These are phyloP conservation scores for Eueides isabella DNA, from an alignment of 1,140 invertebrate genomes.

Conservation along the genomic window DNA sequence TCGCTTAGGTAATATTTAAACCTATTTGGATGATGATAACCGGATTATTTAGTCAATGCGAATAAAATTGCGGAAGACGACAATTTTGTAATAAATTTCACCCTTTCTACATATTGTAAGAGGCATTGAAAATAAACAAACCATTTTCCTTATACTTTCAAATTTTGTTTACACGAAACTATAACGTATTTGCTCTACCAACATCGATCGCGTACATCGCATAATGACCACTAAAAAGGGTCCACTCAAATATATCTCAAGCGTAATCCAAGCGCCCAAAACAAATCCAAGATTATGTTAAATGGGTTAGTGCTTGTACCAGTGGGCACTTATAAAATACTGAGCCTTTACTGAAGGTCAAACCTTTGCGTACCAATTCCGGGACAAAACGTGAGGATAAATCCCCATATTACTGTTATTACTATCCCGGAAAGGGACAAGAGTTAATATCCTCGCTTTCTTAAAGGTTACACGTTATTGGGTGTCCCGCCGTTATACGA, in stretches of 20 bases:
- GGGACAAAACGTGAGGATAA: conserved; percentile 61
- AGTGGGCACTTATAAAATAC: conserved; percentile 63
- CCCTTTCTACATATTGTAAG: neutral
- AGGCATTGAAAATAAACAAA: neutral
- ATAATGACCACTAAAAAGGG: neutral
- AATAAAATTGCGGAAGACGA: no score
- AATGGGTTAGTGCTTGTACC: conserved; percentile 59
- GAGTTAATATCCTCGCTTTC: conserved; percentile 38
- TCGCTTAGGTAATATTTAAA: no score
- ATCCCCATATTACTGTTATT: conserved; percentile 75
- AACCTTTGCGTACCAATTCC: conserved; percentile 38
- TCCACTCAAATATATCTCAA: neutral
- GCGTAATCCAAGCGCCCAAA: conserved; percentile 4
- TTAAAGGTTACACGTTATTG: conserved; percentile 36
- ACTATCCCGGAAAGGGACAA: conserved; percentile 45
- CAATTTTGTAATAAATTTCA: no score
- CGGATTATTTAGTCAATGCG: no score
- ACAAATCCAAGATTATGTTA: conserved; percentile 66
- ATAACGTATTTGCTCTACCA: neutral
- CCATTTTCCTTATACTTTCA: neutral
- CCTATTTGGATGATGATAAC: no score
- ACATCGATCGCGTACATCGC: neutral
- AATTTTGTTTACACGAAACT: neutral
- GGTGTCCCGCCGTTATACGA: conserved; percentile 11
- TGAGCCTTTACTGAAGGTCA: conserved; percentile 44